Conservation (phyloP, 1,140 invertebrate species). For the Ruditapes philippinarum region DNA sequence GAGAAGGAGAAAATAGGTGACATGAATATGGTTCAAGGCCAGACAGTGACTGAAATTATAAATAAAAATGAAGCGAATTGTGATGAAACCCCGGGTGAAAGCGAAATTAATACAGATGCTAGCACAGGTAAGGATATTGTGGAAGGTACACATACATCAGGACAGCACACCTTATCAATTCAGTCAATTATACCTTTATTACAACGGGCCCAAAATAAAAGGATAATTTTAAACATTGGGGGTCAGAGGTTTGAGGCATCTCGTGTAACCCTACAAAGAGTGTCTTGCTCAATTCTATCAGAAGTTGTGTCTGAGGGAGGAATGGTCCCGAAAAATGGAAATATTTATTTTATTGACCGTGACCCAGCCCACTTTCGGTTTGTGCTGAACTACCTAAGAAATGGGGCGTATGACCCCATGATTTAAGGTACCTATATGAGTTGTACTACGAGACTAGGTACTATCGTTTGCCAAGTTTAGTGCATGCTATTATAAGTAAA, state of each 20-base stretch:
- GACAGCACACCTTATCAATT: not conserved
- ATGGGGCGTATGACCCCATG: not conserved
- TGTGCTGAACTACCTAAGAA: not conserved
- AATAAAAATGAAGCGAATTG: not conserved
- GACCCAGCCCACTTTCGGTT: not conserved
- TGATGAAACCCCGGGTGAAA: not conserved
- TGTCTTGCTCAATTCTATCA: not conserved
- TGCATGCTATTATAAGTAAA: not conserved
- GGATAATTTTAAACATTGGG: not conserved
- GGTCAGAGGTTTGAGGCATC: not conserved
- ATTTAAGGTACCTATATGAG: conserved; percentile 1
- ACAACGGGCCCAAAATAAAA: not conserved
- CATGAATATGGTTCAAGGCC: not conserved
- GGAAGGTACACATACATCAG: too few relatives aligned
- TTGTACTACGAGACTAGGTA: conserved; percentile 6
- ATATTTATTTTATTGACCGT: not conserved
- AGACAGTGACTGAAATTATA: not conserved
- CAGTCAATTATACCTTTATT: not conserved
- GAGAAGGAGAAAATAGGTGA: too few relatives aligned
- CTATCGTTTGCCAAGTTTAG: not conserved
- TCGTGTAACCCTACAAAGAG: not conserved
- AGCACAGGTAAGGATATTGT: not conserved
- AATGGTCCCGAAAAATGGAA: not conserved
- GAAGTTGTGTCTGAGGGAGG: not conserved
- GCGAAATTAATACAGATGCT: not conserved